phyloP scores from a whole-genome alignment of 2,113 vertebrate species.

The Clinocottus analis region DNA sequence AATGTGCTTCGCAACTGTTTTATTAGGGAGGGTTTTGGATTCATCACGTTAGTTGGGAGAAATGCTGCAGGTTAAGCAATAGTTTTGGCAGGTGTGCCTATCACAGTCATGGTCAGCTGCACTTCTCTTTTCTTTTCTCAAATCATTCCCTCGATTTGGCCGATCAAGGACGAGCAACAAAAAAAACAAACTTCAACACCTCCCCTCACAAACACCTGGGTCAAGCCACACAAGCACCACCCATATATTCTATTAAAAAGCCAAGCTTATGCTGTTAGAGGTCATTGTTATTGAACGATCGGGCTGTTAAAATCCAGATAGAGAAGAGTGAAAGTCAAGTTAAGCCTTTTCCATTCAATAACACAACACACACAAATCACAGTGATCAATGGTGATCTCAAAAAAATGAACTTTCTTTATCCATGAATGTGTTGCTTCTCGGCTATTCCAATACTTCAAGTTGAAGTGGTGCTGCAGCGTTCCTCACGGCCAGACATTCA shows the following conservation, averaged over 20 bases:
- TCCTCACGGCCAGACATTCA: slow-evolving; percentile 18
- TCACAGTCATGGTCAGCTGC: not conserved
- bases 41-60: not conserved
- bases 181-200: not conserved
- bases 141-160: not conserved
- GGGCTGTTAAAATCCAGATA: not conserved
- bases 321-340: not conserved
- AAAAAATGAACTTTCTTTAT: not conserved
- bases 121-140: not conserved
- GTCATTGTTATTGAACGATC: not conserved
- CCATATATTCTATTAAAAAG: not conserved
- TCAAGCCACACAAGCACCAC: not conserved
- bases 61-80: not conserved
- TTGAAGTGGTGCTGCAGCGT: not conserved
- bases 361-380: not conserved
- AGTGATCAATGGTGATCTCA: not conserved
- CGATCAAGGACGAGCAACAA: not conserved
- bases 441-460: not conserved
- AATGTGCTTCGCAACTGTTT: not conserved
- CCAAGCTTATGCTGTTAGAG: not conserved
- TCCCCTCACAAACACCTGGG: not conserved
- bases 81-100: not conserved
- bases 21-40: not conserved
- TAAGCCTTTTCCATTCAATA: not conserved
- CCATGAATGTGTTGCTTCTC: too few relatives aligned